Conservation (phyloP, 2,113 vertebrate genomes). For the Paratilapia polleni region DNA sequence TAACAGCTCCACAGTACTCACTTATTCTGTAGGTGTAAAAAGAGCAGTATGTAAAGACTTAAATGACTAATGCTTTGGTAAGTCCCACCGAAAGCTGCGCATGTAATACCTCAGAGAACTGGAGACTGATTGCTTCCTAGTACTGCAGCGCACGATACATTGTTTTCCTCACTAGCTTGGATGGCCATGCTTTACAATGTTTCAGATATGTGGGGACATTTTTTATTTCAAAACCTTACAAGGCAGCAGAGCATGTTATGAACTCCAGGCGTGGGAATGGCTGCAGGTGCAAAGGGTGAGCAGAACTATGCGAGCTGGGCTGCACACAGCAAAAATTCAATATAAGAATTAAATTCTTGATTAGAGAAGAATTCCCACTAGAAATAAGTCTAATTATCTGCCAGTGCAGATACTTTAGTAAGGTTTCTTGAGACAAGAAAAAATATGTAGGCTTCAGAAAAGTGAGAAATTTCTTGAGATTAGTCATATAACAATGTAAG, state of each 20-base stretch:
- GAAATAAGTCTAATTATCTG: constrained; percentile 1
- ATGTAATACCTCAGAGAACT: constrained; percentile 34
- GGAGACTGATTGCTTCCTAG: constrained; percentile 4
- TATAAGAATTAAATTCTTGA: background rate
- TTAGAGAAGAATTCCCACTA: constrained; percentile 1
- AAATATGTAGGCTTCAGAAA: background rate
- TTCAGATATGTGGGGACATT: background rate
- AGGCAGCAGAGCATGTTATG: constrained; percentile 14
- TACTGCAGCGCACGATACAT: constrained; percentile 3
- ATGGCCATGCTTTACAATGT: background rate
- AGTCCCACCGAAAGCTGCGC: constrained; percentile 22
- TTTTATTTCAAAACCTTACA: constrained; percentile 4
- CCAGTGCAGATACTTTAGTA: background rate
- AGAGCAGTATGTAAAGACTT: constrained; percentile 23
- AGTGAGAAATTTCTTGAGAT: background rate
- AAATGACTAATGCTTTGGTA: constrained; percentile 23
- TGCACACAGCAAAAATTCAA: background rate
- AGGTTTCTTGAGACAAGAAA: background rate
- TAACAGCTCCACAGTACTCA: background rate
- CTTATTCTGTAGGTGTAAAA: constrained; percentile 31
- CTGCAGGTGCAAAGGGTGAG: background rate
- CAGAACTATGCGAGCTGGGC: background rate
- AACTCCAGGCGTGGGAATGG: background rate
- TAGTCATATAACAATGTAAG: background rate
- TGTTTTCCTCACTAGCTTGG: constrained; percentile 11